Evolutionary conservation across 2,888 invertebrate species (phyloP).

Genomic region (Nomada ruficornis): DNA sequence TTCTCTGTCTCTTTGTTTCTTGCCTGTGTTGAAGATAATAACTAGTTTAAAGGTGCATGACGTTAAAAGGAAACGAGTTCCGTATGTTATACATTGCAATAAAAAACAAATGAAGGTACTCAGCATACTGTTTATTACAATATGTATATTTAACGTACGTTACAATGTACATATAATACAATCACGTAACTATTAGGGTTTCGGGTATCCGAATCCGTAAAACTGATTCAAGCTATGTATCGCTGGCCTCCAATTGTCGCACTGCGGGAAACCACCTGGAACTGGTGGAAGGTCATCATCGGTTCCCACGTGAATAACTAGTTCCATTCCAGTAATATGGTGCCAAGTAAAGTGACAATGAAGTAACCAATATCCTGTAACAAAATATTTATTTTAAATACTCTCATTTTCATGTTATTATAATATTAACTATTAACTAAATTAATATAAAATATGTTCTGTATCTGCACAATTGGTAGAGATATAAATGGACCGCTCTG

Average conservation of each 20-base stretch:
- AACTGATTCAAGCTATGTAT: constrained; percentile 16
- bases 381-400: neutral
- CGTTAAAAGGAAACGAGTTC: constrained; percentile 38
- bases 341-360: constrained; percentile 79
- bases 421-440: neutral
- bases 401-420: neutral
- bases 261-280: constrained; percentile 65
- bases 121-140: too few species aligned
- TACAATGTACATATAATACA: too few species aligned
- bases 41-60: too few species aligned
- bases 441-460: too few species aligned
- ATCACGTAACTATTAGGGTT: neutral
- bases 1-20: neutral
- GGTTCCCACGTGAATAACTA: constrained; percentile 72
- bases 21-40: too few species aligned
- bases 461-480: too few species aligned
- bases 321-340: constrained; percentile 74
- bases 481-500: too few species aligned
- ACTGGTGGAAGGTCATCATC: constrained; percentile 69
- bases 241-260: constrained; percentile 48
- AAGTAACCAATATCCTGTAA: constrained; percentile 77
- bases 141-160: too few species aligned
- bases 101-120: too few species aligned
- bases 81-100: too few species aligned
- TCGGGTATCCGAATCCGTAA: constrained; percentile 1